Evolutionary conservation across 2,797 vertebrate genomes (phyloP).

Genomic region (Morus bassanus): DNA sequence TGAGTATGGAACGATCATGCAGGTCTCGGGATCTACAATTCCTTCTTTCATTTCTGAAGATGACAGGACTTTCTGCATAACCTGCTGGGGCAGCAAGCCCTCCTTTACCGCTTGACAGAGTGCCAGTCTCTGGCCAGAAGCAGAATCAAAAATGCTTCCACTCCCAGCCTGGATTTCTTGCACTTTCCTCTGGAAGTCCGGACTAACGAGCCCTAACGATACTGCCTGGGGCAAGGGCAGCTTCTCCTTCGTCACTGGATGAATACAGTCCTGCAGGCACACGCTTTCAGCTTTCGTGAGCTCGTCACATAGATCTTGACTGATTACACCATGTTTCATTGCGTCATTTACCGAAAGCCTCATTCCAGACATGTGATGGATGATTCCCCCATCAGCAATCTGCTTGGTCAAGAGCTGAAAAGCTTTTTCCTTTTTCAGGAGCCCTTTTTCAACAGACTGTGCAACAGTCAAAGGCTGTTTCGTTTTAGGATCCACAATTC

Average conservation of each 20-base stretch:
- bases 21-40: constrained; percentile 83
- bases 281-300: constrained; percentile 74
- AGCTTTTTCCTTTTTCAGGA: constrained; percentile 79
- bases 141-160: constrained; percentile 74
- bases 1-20: constrained; percentile 83
- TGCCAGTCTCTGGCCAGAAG: constrained; percentile 75
- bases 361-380: constrained; percentile 88
- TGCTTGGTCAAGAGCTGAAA: constrained; percentile 83
- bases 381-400: constrained; percentile 88
- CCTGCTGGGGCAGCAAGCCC: constrained; percentile 74
- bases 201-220: constrained; percentile 36
- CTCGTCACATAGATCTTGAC: constrained; percentile 74
- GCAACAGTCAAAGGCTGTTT: constrained; percentile 79
- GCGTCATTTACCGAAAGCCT: constrained; percentile 86
- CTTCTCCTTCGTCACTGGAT: constrained; percentile 62
- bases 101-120: constrained; percentile 77
- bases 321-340: constrained; percentile 79
- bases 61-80: constrained; percentile 68
- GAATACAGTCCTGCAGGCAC: constrained; percentile 45
- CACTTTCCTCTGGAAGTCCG: constrained; percentile 65
- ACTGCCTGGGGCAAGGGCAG: constrained; percentile 62
- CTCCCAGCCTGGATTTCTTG: constrained; percentile 72
- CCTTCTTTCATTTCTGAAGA: constrained; percentile 74
- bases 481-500: constrained; percentile 84
- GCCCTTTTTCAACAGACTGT: constrained; percentile 80